These are phyloP conservation scores for Halcyon senegalensis DNA, from an alignment of 2,113 vertebrate species.

Conservation along the genomic window DNA sequence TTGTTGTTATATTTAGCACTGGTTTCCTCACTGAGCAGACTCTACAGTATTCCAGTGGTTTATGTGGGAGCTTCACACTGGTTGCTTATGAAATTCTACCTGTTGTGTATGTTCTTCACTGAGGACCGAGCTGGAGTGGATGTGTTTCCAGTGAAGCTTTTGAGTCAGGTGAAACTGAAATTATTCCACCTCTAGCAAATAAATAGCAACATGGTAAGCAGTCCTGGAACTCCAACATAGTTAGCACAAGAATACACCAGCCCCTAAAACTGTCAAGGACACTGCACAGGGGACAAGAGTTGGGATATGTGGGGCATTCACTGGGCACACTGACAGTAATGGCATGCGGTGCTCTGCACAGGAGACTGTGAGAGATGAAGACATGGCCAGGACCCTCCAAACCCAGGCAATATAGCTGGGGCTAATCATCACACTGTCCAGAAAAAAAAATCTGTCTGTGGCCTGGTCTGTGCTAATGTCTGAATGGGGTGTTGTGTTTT, in stretches of 20 bases:
- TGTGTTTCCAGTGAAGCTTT: neutral
- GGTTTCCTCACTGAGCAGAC: neutral
- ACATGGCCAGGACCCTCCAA: neutral
- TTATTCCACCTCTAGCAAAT: neutral
- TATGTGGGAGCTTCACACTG: neutral
- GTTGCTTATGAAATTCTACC: neutral
- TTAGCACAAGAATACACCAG: neutral
- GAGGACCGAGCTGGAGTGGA: rapidly evolving
- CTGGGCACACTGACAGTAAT: rapidly evolving
- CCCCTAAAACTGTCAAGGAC: neutral
- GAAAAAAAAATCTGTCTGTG: neutral
- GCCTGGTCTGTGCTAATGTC: rapidly evolving
- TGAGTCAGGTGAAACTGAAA: neutral
- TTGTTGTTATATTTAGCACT: neutral
- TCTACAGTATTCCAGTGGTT: neutral
- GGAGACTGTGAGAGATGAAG: neutral
- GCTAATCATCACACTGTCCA: neutral
- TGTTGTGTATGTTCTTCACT: neutral
- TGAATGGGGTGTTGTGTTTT: neutral
- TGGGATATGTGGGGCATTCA: rapidly evolving
- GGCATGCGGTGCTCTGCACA: rapidly evolving
- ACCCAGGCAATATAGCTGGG: neutral
- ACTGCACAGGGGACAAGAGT: neutral
- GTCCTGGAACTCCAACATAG: neutral
- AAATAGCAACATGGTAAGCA: neutral